These are phyloP conservation scores for Dicrostonyx torquatus DNA, from an alignment of 2,797 vertebrate genomes.

Conservation along the genomic window DNA sequence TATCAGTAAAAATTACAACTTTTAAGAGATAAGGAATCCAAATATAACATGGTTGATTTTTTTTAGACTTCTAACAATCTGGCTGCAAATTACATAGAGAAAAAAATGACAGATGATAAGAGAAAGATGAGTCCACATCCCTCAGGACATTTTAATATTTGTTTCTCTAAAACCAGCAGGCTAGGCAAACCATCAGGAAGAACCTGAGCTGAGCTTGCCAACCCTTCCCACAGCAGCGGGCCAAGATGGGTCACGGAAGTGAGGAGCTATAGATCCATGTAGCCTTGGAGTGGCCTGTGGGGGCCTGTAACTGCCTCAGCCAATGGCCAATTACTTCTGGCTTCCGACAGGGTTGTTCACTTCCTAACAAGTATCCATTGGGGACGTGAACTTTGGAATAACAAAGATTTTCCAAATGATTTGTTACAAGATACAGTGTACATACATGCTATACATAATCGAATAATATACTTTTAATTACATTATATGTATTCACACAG, in stretches of 20 bases:
- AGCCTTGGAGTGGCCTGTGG: not conserved
- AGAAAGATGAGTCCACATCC: not conserved
- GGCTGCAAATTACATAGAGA: not conserved
- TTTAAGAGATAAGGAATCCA: not conserved
- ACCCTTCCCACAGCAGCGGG: fast-evolving
- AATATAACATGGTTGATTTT: not conserved
- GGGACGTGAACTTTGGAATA: not conserved
- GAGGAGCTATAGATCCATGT: not conserved
- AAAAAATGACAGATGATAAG: not conserved
- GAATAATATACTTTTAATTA: not conserved
- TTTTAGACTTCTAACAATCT: not conserved
- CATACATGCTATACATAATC: not conserved
- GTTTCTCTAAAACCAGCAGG: conserved; percentile 14
- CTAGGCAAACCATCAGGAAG: not conserved
- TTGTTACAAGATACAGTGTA: not conserved
- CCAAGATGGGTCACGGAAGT: not conserved
- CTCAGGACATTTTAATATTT: not conserved
- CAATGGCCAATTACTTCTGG: not conserved
- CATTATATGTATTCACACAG: not conserved
- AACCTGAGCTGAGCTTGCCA: not conserved
- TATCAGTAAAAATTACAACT: not conserved
- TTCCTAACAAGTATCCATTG: not conserved
- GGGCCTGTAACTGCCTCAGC: not conserved
- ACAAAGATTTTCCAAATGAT: not conserved
- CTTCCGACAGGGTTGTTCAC: not conserved